Conservation (phyloP, 2,888 invertebrate species). For the Lacanobia oleracea region DNA sequence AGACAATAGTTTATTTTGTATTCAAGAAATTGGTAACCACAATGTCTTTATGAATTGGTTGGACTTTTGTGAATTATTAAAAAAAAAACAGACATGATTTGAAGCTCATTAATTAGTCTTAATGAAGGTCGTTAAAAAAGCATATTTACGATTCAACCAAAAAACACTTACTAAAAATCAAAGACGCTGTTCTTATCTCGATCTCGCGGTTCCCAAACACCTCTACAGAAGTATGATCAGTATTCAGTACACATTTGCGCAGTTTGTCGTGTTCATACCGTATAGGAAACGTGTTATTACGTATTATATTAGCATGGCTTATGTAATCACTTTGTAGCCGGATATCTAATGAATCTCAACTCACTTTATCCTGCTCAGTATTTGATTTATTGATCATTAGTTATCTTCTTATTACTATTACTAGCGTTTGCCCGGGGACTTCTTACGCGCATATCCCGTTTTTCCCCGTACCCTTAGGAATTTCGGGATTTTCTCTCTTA, state of each 20-base stretch:
- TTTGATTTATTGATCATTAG: slow-evolving; percentile 25
- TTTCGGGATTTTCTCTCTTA: too few relatives aligned
- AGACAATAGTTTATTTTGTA: not conserved
- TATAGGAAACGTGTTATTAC: slow-evolving; percentile 42
- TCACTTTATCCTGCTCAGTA: slow-evolving; percentile 11
- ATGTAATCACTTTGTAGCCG: slow-evolving; percentile 60
- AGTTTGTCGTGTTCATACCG: slow-evolving; percentile 35
- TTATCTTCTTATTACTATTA: not conserved
- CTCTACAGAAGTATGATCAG: slow-evolving; percentile 14
- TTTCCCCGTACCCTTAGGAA: too few relatives aligned
- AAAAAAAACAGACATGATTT: not conserved
- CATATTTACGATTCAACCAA: not conserved
- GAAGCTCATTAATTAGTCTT: not conserved
- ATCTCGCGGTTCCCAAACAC: not conserved
- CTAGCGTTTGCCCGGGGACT: too few relatives aligned
- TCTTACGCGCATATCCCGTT: too few relatives aligned
- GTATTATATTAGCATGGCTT: slow-evolving; percentile 62
- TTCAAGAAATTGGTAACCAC: slow-evolving; percentile 8
- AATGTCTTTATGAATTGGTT: slow-evolving; percentile 17
- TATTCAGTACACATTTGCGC: slow-evolving; percentile 42
- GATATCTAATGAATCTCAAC: slow-evolving; percentile 36
- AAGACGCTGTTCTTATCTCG: too few relatives aligned
- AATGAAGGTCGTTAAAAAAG: not conserved
- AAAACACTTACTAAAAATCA: not conserved
- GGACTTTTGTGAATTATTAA: not conserved